phyloP scores from a whole-genome alignment of 2,113 vertebrate species.

The Prietella phreatophila region DNA sequence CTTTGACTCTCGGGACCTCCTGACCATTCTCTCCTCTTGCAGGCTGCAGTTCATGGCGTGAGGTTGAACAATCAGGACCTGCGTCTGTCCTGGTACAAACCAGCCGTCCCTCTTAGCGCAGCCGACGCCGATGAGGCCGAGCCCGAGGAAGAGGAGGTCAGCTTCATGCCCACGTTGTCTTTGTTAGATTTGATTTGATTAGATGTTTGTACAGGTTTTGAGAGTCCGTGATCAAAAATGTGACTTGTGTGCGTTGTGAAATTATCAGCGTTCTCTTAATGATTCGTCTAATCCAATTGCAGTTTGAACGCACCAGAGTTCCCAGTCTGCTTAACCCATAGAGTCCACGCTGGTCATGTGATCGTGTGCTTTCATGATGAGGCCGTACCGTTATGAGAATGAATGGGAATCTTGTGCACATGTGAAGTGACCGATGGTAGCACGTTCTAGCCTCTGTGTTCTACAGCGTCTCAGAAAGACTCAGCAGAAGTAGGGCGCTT shows the following conservation, averaged over 20 bases:
- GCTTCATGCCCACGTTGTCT: slow-evolving; percentile 49
- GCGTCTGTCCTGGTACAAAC: slow-evolving; percentile 93
- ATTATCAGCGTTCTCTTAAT: no score
- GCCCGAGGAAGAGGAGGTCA: slow-evolving; percentile 93
- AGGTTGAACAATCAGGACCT: slow-evolving; percentile 88
- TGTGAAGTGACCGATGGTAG: no score
- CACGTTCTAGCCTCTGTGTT: no score
- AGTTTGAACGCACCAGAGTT: no score
- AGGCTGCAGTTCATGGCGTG: slow-evolving; percentile 88
- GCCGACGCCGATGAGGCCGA: slow-evolving; percentile 85
- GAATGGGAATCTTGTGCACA: not conserved
- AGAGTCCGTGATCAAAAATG: not conserved
- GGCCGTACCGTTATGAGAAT: no score
- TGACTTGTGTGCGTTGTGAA: no score
- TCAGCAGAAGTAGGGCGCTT: not conserved
- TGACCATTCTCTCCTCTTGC: not conserved
- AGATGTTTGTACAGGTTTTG: not conserved
- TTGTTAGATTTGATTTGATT: not conserved
- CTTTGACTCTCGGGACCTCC: not conserved
- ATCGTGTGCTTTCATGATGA: not conserved
- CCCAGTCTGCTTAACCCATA: no score
- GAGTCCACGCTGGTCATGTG: no score
- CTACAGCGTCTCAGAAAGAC: not conserved
- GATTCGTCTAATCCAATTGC: no score
- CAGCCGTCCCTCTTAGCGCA: slow-evolving; percentile 71